Evolutionary conservation across 2,113 vertebrate species (phyloP).

Genomic region (Brachyistius frenatus): DNA sequence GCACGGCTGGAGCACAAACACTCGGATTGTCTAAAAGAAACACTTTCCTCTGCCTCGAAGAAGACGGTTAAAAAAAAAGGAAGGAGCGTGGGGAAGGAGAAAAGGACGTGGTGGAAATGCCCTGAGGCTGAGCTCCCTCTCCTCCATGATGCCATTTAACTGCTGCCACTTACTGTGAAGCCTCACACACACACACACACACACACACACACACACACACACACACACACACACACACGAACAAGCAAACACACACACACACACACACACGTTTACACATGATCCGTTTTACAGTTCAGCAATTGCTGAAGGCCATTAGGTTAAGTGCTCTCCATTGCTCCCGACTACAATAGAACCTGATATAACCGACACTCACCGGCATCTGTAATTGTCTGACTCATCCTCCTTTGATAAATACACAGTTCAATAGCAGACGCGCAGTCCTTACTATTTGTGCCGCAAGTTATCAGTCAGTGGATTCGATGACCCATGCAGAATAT

Average conservation of each 20-base stretch:
- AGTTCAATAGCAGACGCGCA: neutral
- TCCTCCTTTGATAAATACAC: too few species aligned
- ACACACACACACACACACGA: constrained; percentile 18
- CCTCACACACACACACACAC: constrained; percentile 19
- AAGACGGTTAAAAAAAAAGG: neutral
- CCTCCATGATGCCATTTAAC: constrained; percentile 58
- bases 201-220: constrained; percentile 1
- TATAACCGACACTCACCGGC: neutral
- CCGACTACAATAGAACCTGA: constrained; percentile 2
- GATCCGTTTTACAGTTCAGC: constrained; percentile 40
- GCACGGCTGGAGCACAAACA: constrained; percentile 21
- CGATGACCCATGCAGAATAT: constrained; percentile 56
- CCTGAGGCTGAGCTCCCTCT: constrained; percentile 16
- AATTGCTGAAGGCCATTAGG: constrained; percentile 58
- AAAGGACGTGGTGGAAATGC: constrained; percentile 13
- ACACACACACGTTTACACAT: constrained; percentile 51
- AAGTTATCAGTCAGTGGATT: constrained; percentile 39
- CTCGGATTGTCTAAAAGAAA: constrained; percentile 22
- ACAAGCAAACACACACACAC: neutral
- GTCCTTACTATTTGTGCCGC: constrained; percentile 37
- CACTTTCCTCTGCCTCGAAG: neutral
- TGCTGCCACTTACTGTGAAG: constrained; percentile 35
- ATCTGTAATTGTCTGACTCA: constrained; percentile 35
- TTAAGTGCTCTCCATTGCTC: constrained; percentile 54
- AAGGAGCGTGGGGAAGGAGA: neutral